Evolutionary conservation across 2,113 vertebrate species (phyloP).

Genomic region (Lethenteron camtschaticum): DNA sequence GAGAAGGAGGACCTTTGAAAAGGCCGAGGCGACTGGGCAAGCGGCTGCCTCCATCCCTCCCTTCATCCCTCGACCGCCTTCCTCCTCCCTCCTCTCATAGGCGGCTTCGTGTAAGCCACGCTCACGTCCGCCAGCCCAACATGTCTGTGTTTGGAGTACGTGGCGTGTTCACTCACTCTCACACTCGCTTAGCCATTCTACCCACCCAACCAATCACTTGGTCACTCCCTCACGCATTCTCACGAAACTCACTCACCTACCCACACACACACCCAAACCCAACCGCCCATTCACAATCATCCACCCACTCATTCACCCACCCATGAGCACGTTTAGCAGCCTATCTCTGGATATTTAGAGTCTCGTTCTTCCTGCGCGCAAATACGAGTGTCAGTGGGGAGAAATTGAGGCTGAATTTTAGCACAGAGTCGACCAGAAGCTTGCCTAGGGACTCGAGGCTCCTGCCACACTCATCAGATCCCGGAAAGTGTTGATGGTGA

Average conservation of each 20-base stretch:
- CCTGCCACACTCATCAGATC: too few relatives aligned
- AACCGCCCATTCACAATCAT: background rate
- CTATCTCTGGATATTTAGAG: too few relatives aligned
- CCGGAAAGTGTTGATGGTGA: too few relatives aligned
- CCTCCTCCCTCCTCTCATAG: background rate
- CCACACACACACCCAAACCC: background rate
- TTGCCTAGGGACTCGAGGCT: too few relatives aligned
- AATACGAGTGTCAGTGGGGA: too few relatives aligned
- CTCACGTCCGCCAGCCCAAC: background rate
- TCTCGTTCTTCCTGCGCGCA: too few relatives aligned
- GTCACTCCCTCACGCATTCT: background rate
- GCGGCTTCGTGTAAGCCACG: background rate
- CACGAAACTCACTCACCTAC: background rate
- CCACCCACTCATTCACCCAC: background rate
- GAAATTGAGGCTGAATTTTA: too few relatives aligned
- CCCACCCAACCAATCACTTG: background rate
- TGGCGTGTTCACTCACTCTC: background rate
- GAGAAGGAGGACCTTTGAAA: too few relatives aligned
- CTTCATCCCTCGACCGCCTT: background rate
- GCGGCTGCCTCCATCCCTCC: too few relatives aligned
- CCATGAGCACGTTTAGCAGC: background rate
- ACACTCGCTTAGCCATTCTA: background rate
- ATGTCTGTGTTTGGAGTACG: background rate
- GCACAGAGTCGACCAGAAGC: too few relatives aligned
- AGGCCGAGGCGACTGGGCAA: too few relatives aligned